phyloP scores from a whole-genome alignment of 1,140 invertebrate genomes.

The Eupristina koningsbergeri region DNA sequence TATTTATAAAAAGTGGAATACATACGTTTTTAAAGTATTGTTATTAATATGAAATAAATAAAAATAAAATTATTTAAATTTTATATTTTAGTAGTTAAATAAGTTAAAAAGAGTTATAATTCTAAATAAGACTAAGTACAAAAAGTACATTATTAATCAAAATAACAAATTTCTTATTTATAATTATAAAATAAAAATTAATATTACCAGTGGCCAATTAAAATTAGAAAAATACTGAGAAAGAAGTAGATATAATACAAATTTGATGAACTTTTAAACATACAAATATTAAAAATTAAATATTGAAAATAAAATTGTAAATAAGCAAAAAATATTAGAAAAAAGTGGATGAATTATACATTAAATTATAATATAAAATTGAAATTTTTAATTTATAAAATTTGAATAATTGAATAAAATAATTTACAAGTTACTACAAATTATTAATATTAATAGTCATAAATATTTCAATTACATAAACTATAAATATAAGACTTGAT shows the following conservation, averaged over 20 bases:
- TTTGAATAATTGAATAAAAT: neutral
- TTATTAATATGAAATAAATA: neutral
- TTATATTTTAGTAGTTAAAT: neutral
- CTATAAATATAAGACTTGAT: neutral
- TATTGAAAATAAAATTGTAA: neutral
- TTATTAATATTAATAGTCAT: neutral
- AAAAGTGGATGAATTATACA: too few species aligned
- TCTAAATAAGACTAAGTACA: too few species aligned
- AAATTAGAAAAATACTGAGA: neutral
- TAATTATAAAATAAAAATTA: neutral
- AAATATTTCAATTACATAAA: neutral
- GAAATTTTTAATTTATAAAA: neutral
- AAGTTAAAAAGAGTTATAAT: neutral
- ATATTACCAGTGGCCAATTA: neutral
- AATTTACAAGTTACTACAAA: neutral
- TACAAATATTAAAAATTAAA: neutral
- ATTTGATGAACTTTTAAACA: neutral
- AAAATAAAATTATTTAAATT: conserved; percentile 1
- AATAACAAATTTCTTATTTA: too few species aligned
- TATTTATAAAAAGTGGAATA: neutral
- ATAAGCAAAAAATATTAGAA: neutral
- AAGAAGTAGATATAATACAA: neutral
- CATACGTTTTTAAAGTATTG: too few species aligned
- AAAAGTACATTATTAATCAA: too few species aligned
- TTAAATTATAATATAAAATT: too few species aligned